Base-by-base conservation (phyloP, 2,888 invertebrate species). In the Epirrhoe tristata region DNA sequence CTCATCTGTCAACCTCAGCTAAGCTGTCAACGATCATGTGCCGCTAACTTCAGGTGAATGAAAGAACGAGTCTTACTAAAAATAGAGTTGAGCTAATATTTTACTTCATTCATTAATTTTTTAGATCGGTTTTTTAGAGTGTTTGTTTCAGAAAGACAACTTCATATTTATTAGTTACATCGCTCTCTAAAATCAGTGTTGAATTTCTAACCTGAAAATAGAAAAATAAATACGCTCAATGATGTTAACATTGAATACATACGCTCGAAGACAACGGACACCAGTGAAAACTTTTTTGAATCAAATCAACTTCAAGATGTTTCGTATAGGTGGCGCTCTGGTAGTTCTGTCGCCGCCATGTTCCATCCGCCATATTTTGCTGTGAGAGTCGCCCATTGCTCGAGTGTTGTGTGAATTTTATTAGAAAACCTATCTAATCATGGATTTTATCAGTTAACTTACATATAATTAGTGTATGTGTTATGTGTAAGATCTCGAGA, bases 321-420 rank as follows among this genome's bases (percentile, higher is more conserved):
- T 5, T 12, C 12, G 39, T 48, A 32, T 48, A 69, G 69, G 48
- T 69, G 66, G 69, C 69, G 68, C 24, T 14, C 10, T 46, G 48
- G 50, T 55, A 46, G 39, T 17, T n/a, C 48, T 50, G 56, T 74
- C 69, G 81, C 81, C 85, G 91, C 92, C 92, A 92, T 91, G 82
- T 91, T 90, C 91, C 91, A 92, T 93, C 91, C 91, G 91, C 93
- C 92, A 93, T 93, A 88, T 92, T 92, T 90, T 90, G 82, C 86
- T 87, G 87, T 78, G 89, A 91, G 90, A 90, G 90, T 92, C 89
- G 76, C 87, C 89, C 90, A 83, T 88, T 85, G 85, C 83, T 89
- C 77, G 82, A 83, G 89, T 86, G 87, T 87, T 84, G 87, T 83
- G 90, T 86, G 83, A 79, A 85, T 87, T 89, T 88, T 84, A 81